These are phyloP conservation scores for Platygyra sinensis DNA, from an alignment of 64 coral and sea anemone genomes.

Conservation along the genomic window DNA sequence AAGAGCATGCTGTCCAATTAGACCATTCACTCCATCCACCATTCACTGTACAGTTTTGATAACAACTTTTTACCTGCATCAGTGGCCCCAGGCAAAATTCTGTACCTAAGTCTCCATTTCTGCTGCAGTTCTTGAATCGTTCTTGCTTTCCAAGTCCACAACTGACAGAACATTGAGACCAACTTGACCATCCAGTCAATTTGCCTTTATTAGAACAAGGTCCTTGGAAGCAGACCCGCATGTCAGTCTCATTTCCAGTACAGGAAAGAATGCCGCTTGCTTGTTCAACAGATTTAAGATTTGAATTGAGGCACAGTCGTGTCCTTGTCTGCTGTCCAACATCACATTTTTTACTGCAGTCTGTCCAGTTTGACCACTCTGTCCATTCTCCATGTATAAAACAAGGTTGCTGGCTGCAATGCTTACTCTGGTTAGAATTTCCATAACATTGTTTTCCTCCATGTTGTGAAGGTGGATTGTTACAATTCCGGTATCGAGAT, in stretches of 20 bases:
- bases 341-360: slow-evolving; percentile 66
- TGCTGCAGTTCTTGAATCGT: slow-evolving; percentile 53
- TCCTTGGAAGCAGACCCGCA: slow-evolving; percentile 49
- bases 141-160: slow-evolving; percentile 77
- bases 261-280: neutral
- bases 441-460: slow-evolving; percentile 51
- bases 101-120: neutral
- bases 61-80: slow-evolving; percentile 41
- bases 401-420: slow-evolving; percentile 59
- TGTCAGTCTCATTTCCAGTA: slow-evolving; percentile 47
- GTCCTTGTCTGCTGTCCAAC: slow-evolving; percentile 68
- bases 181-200: slow-evolving; percentile 59
- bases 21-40: slow-evolving; percentile 83
- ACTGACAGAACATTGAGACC: slow-evolving; percentile 59
- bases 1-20: slow-evolving; percentile 82
- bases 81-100: slow-evolving; percentile 7
- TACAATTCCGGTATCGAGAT: slow-evolving; percentile 54
- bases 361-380: slow-evolving; percentile 65
- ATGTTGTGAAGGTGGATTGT: slow-evolving; percentile 1
- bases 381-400: slow-evolving; percentile 61
- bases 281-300: neutral
- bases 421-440: slow-evolving; percentile 42
- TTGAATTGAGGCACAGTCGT: slow-evolving; percentile 40
- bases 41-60: slow-evolving; percentile 35
- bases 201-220: slow-evolving; percentile 43